Evolutionary conservation across 2,888 invertebrate species (phyloP).

Genomic region (Eilema depressum): DNA sequence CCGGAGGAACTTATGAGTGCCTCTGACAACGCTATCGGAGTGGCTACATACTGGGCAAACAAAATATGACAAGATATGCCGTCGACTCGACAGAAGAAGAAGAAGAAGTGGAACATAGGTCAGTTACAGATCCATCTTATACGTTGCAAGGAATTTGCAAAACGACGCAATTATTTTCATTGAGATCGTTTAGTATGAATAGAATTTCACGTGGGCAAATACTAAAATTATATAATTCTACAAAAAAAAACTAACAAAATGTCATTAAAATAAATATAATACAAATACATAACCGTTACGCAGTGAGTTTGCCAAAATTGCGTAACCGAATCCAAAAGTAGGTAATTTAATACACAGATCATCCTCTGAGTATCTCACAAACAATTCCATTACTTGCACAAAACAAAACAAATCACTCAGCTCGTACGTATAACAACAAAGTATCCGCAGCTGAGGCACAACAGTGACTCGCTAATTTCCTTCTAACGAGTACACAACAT

Average conservation of each 20-base stretch:
- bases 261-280: not conserved
- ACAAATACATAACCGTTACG: not conserved
- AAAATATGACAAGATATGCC: too few species aligned
- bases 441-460: conserved; percentile 27
- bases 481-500: conserved; percentile 30
- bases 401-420: conserved; percentile 19
- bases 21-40: too few species aligned
- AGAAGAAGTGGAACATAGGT: too few species aligned
- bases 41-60: too few species aligned
- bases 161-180: not conserved
- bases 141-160: not conserved
- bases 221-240: not conserved
- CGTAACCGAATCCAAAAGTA: not conserved
- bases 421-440: conserved; percentile 20
- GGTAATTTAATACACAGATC: conserved; percentile 5
- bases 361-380: not conserved
- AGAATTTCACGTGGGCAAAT: not conserved
- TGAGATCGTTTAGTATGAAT: not conserved
- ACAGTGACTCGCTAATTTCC: conserved; percentile 40
- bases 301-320: conserved; percentile 10
- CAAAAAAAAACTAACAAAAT: conserved; percentile 3
- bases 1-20: too few species aligned
- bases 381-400: conserved; percentile 14
- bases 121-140: too few species aligned
- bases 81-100: too few species aligned